Base-by-base conservation (phyloP, 2,888 invertebrate genomes). In the Podotricha telesiphe region DNA sequence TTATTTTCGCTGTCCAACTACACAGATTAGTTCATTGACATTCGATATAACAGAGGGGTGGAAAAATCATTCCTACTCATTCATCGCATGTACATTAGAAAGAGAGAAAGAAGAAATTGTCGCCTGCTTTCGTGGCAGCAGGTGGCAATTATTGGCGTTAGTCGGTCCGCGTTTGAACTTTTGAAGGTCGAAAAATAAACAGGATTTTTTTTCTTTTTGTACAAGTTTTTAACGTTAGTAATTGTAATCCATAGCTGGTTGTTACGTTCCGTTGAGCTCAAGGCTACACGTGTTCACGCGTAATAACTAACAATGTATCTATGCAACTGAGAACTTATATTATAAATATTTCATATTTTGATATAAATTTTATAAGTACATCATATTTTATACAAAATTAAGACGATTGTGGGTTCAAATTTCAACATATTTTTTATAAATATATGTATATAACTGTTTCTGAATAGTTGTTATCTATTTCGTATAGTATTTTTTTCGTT, bases 21-120 rank as follows among this genome's bases (percentile, higher is more conserved):
- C 80, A 82, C 84, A 86, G 85, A 87, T 89, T 88, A 88, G 92
- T 91, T 92, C 92, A 88, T 90, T 92, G 91, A 92, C 92, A 85
- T 88, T 86, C 84, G 77, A 78, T 80, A 82, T 84, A 85, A 86
- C 86, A 83, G 80, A 74, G 85, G 84, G 83, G 79, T 82, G 80
- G 77, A 78, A 75, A 74, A 74, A 71, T 8, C 55, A 34, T 74
- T 70, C 69, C 77, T 77, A 71, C 78, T 79, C 80, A 75, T 74
- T 66, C 77, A 70, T 55, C 68, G 70, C 66, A 37, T 56, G 66
- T 64, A 72, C 48, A 76, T 75, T 58, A 72, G 83, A 87, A 73
- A 13, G 85, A 79, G 86, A 85, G 70, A 73, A 76, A 73, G 65
- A 85, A 83, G 82, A 80, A 86, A 91, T 88, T 89, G 84, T 88